Evolutionary conservation across 1,140 invertebrate genomes (phyloP), one percentile per base, ranked within the genome.

Genomic region (Euwallacea similis): DNA sequence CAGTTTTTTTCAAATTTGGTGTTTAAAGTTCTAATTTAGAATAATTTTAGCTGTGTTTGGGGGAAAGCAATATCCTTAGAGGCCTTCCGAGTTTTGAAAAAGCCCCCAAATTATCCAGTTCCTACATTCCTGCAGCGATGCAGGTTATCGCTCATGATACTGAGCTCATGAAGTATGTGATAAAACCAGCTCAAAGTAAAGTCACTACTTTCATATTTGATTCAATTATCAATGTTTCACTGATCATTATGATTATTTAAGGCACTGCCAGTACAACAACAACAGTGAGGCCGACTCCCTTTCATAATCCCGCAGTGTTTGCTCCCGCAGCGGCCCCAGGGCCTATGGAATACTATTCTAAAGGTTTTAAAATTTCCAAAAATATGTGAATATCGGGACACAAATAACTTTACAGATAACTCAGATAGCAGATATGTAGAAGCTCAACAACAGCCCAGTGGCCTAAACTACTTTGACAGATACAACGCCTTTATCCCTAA

Each of bases 91-190:
- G 13, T 11, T 10, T 50, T 11, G 46, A 50, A 16, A 15, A n/a
- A 21, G 74, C 62, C 47, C 75, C 74, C 6, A 69, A 70, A 67
- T 65, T 78, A 47, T 72, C 79, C 16, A 70, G 76, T 16, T 80
- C 79, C 2, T 87, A 84, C 69, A 80, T 87, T 0, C 86, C 86
- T 6, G 85, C 85, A 7, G 81, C 82, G 0, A 87, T 87, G 86
- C 86, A 87, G 72, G 78, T 86, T 10, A 85, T 87, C 66, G 84
- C 85, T 0, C 84, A 87, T 70, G 78, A 86, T 7, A 86, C 85
- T 0, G 85, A 87, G 76, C 82, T 85, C 70, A 86, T 87, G 85
- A 83, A 85, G 0, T 86, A 82, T 74, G 85, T 85, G 47, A 74
- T 81, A 4, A 81, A 80, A 41, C 83, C 84, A 3, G 4, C 71